These are phyloP conservation scores for Neomonachus schauinslandi DNA, from an alignment of 2,113 vertebrate genomes.

Conservation along the genomic window DNA sequence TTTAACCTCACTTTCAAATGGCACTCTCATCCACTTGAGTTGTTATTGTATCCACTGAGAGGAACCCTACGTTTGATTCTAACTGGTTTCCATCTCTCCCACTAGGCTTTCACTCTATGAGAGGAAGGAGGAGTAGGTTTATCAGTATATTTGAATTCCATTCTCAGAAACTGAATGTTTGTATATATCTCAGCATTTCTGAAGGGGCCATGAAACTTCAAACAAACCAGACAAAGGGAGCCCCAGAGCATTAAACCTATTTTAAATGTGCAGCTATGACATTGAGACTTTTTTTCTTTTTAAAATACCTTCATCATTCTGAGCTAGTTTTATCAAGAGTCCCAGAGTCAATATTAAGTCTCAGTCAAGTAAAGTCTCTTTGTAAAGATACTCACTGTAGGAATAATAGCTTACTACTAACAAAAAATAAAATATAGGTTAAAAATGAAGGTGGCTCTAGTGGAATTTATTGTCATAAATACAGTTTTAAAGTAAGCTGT, in stretches of 20 bases:
- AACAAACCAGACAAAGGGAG: neutral
- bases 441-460: neutral
- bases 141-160: neutral
- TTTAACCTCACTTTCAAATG: neutral
- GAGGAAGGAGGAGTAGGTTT: neutral
- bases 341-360: neutral
- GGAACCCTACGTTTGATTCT: neutral
- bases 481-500: neutral
- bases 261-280: neutral
- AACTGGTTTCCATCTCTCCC: neutral
- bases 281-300: neutral
- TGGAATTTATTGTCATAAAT: neutral
- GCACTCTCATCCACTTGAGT: neutral
- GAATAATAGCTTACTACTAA: neutral
- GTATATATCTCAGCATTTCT: neutral
- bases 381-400: neutral
- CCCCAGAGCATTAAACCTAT: neutral
- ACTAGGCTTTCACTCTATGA: neutral
- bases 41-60: neutral
- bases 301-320: neutral
- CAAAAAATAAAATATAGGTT: neutral
- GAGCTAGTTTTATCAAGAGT: neutral
- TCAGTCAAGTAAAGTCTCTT: neutral
- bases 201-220: neutral
- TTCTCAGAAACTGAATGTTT: neutral